Percentiles rank a stretch among this genome's conserved stretches.
phyloP scores from a whole-genome alignment of 2,797 vertebrate species.

The Mormyrops attenuatus region DNA sequence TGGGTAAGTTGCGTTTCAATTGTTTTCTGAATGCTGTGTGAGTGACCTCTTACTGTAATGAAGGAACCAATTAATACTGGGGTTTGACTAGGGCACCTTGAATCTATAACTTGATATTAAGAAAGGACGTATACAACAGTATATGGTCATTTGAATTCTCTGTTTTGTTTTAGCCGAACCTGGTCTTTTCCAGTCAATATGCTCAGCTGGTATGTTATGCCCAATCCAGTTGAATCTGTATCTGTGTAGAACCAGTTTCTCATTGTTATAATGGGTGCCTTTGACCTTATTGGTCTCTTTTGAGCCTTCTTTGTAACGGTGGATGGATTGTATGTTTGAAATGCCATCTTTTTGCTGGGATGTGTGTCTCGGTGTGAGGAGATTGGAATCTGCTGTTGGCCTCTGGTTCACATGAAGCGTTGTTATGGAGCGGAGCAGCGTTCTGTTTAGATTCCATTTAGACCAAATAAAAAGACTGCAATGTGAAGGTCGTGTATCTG shows the following conservation, averaged over 20 bases:
- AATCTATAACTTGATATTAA: not conserved
- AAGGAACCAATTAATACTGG: not conserved
- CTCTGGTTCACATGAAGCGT: not conserved
- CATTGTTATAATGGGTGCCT: not conserved
- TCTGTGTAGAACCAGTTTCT: not conserved
- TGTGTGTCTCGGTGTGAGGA: not conserved
- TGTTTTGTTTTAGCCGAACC: not conserved
- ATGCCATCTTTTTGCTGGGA: not conserved
- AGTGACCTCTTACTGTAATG: not conserved
- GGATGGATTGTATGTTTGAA: not conserved
- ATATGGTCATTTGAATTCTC: not conserved
- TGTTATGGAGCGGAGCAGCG: not conserved
- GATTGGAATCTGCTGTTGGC: not conserved
- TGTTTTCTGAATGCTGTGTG: not conserved
- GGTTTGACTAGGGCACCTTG: not conserved
- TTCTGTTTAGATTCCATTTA: not conserved
- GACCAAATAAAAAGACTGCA: not conserved
- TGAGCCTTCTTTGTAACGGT: not conserved
- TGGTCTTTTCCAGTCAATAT: not conserved
- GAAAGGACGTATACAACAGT: not conserved
- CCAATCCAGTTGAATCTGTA: not conserved
- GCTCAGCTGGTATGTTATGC: not conserved
- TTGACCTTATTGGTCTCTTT: not conserved
- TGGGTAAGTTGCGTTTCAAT: not conserved
- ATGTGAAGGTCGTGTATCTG: not conserved